Conservation (phyloP, 2,797 vertebrate species). For the Bovichtus variegatus region DNA sequence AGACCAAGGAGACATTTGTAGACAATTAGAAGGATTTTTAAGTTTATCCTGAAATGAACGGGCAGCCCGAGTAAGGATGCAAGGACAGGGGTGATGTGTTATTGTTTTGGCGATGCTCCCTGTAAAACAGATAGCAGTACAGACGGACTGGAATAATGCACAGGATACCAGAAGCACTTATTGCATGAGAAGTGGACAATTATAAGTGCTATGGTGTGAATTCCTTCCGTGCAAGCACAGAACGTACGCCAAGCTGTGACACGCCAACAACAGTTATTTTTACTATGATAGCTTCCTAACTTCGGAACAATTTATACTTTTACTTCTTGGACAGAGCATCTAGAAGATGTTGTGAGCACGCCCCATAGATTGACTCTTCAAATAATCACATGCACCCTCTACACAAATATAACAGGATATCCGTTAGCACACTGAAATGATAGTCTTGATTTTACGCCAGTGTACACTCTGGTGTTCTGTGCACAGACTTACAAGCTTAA, state of each 20-base stretch:
- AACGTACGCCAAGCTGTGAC: not conserved
- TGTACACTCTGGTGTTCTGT: conserved; percentile 8
- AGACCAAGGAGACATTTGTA: not conserved
- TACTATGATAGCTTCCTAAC: not conserved
- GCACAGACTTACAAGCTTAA: conserved; percentile 19
- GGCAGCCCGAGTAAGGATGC: no score
- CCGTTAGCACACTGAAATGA: conserved; percentile 28
- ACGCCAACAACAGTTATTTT: not conserved
- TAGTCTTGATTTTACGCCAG: conserved; percentile 27
- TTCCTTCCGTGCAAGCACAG: not conserved
- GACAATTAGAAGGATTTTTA: no score
- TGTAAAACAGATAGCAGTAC: not conserved
- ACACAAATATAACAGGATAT: conserved; percentile 38
- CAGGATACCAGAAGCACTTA: not conserved
- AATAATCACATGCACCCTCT: conserved; percentile 26
- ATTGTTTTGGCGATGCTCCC: no score
- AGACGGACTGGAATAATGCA: not conserved
- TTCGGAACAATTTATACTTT: not conserved
- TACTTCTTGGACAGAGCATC: not conserved
- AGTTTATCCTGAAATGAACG: no score
- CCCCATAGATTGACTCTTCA: conserved; percentile 3
- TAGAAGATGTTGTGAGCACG: conserved; percentile 16
- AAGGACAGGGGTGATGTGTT: no score
- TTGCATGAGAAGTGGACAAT: not conserved
- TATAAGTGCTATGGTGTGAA: not conserved